Percentiles rank a stretch among this genome's conserved stretches.
These are phyloP conservation scores for Coturnix japonica DNA, from an alignment of 2,113 vertebrate species.

Conservation along the genomic window DNA sequence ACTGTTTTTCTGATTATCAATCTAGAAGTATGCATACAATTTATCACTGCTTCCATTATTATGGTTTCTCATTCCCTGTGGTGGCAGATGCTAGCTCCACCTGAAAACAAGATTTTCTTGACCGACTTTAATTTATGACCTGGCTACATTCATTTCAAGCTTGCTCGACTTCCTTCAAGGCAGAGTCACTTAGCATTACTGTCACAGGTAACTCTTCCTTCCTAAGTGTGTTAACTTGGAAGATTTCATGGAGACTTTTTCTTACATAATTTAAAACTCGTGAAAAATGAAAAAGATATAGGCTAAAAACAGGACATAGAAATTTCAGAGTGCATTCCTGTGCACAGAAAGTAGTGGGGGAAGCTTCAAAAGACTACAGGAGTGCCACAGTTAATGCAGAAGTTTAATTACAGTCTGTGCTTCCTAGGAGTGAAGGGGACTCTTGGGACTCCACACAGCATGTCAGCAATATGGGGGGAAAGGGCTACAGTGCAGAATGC, in stretches of 20 bases:
- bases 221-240: not conserved
- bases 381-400: not conserved
- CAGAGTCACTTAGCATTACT: not conserved
- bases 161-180: not conserved
- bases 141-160: not conserved
- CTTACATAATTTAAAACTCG: conserved; percentile 13
- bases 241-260: not conserved
- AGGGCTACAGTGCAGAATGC: not conserved
- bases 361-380: not conserved
- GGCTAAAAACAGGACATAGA: not conserved
- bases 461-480: not conserved
- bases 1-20: not conserved
- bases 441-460: not conserved
- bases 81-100: not conserved
- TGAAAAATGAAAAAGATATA: not conserved
- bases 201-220: not conserved
- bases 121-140: not conserved
- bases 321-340: not conserved
- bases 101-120: not conserved
- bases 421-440: not conserved
- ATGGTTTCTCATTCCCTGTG: not conserved
- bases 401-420: not conserved
- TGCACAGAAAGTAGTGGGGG: not conserved
- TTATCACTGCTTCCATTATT: not conserved
- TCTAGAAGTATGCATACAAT: not conserved